These are phyloP conservation scores for Calypte anna DNA, from an alignment of 2,113 vertebrate species.

Conservation along the genomic window DNA sequence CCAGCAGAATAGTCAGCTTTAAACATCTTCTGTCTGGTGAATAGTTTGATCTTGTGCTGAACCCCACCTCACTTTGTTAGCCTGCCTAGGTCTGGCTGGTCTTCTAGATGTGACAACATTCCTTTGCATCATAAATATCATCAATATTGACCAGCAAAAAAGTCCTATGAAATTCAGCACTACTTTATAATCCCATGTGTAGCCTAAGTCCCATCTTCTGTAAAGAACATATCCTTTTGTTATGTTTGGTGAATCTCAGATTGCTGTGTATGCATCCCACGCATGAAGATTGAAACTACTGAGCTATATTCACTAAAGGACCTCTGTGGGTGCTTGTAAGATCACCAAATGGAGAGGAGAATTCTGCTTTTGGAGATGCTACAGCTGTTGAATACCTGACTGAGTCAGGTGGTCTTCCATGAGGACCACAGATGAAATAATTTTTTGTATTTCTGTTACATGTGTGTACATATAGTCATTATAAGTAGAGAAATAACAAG, in stretches of 20 bases:
- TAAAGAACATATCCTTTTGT: not conserved
- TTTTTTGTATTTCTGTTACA: not conserved
- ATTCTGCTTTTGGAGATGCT: not conserved
- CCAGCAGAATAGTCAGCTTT: not conserved
- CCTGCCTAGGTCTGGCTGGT: not conserved
- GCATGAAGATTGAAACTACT: not conserved
- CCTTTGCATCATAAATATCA: rapidly evolving
- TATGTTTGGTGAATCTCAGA: not conserved
- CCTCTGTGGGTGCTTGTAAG: not conserved
- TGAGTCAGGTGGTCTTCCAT: not conserved
- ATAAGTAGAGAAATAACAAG: not conserved
- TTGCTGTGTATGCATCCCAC: not conserved
- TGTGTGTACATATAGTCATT: not conserved
- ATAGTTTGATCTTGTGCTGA: not conserved
- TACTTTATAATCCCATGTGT: not conserved
- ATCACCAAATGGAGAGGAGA: not conserved
- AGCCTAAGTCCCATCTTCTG: not conserved
- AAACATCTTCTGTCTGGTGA: not conserved
- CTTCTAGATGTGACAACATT: not conserved
- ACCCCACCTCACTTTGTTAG: not conserved
- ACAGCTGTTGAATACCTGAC: not conserved
- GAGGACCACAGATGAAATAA: not conserved
- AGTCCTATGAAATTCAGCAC: not conserved
- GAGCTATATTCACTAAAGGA: not conserved
- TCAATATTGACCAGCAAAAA: not conserved